Evolutionary conservation across 1,140 invertebrate genomes (phyloP), one percentile per base, ranked within the genome.

Genomic region (Aphis craccivora): DNA sequence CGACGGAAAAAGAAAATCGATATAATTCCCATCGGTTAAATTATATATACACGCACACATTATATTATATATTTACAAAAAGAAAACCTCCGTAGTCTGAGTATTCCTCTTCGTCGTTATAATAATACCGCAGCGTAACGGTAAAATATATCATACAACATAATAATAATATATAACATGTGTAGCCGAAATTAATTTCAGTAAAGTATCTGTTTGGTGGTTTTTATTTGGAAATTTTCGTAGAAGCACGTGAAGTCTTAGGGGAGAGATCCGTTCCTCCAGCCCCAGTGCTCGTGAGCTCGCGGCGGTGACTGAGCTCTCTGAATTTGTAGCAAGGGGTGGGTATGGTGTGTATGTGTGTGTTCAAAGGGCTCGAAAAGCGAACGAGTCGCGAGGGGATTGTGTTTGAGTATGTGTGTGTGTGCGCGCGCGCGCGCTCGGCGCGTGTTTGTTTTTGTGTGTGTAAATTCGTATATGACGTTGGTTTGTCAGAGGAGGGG

Each of bases 151-250:
- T 76, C 60, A 76, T 76, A 76, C n/a, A 76, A n/a, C 30, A 76
- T n/a, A 76, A 76, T 51, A 51, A 51, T 76, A 76, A 35, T 76
- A 76, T n/a, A 76, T 76, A 76, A 76, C 60, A 40, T 48, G 45
- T 88, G 43, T 88, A 88, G 30, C 48, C 45, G 86, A 88, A 88
- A 88, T 88, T 88, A 48, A 88, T 48, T 48, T 48, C 86, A 25
- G 86, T 51, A 48, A 88, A 88, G 43, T 88, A 88, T 88, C 86
- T n/a, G 43, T 88, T n/a, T 45, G 43, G 86, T 88, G 18, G 25
- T 23, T 88, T 88, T 88, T 88, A 87, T 88, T 48, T 35, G 43
- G 45, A 88, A 48, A 48, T 48, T 45, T 48, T 88, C n/a, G 43
- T 88, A 48, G 51, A 48, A 88, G 45, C 86, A 45, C n/a, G 30